Evolutionary conservation across 2,888 invertebrate genomes (phyloP).

Genomic region (Hetaerina titia): DNA sequence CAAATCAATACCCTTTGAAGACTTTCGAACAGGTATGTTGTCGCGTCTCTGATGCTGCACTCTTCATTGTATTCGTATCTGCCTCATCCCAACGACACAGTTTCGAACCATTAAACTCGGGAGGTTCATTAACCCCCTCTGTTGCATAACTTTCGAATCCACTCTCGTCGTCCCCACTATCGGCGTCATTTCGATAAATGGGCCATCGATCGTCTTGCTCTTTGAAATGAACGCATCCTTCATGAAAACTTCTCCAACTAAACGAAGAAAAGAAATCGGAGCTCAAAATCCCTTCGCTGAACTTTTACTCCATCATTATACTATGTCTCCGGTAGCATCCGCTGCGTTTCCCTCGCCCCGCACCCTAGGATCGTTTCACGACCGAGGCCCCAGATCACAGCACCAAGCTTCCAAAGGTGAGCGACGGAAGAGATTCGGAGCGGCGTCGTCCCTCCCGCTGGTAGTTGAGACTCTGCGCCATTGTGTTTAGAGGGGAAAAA

Average conservation of each 20-base stretch:
- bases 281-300: neutral
- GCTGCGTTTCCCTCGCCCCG: neutral
- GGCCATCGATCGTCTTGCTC: neutral
- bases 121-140: neutral
- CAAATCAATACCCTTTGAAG: too few relatives aligned
- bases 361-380: neutral
- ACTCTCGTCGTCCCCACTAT: neutral
- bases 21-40: too few relatives aligned
- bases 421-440: neutral
- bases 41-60: too few relatives aligned
- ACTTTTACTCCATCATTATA: neutral
- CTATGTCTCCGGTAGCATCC: neutral
- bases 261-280: neutral
- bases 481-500: neutral
- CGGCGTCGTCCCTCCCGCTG: neutral
- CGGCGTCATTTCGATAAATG: neutral
- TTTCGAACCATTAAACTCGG: neutral
- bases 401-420: neutral
- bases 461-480: neutral
- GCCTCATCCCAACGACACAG: too few relatives aligned
- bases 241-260: neutral
- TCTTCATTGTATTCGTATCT: too few relatives aligned
- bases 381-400: neutral
- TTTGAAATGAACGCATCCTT: neutral
- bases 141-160: neutral